A percentile compares a stretch with the other conserved stretches of the same genome.
Conservation (phyloP, 2,888 invertebrate species). For the Microplitis deprimator region DNA sequence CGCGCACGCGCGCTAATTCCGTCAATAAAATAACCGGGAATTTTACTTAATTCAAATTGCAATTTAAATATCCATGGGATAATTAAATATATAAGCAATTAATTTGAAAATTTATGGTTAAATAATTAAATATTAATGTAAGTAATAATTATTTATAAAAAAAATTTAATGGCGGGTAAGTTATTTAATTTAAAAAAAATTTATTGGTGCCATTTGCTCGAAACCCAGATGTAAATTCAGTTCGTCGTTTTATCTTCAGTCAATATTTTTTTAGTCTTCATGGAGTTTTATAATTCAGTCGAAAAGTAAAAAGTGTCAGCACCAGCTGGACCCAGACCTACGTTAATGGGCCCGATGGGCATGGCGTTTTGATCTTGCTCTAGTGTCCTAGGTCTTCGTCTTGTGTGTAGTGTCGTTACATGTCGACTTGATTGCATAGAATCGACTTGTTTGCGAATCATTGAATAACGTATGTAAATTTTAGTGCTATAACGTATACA, state of each 20-base stretch:
- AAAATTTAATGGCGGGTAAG: too few species aligned
- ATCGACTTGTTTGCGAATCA: not conserved
- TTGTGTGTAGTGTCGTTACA: not conserved
- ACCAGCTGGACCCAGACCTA: not conserved
- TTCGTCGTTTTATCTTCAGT: not conserved
- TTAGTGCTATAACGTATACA: not conserved
- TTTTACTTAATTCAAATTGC: not conserved
- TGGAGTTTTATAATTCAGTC: not conserved
- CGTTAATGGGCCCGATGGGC: not conserved
- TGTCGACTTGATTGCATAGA: constrained; percentile 1
- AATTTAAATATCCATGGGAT: too few species aligned
- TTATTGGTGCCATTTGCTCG: not conserved
- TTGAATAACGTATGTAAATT: constrained; percentile 1
- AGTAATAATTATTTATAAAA: too few species aligned
- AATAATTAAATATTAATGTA: too few species aligned
- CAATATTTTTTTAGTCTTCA: not conserved
- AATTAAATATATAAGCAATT: too few species aligned
- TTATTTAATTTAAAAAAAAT: not conserved
- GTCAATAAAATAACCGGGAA: not conserved
- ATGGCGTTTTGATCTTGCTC: constrained; percentile 1
- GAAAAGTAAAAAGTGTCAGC: not conserved
- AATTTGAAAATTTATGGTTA: too few species aligned
- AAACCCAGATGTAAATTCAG: not conserved
- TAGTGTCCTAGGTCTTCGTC: constrained; percentile 1
- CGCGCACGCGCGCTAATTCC: not conserved